Evolutionary conservation across 2,113 vertebrate species (phyloP), one percentile per base, ranked within the genome.

Genomic region (Salvator merianae): DNA sequence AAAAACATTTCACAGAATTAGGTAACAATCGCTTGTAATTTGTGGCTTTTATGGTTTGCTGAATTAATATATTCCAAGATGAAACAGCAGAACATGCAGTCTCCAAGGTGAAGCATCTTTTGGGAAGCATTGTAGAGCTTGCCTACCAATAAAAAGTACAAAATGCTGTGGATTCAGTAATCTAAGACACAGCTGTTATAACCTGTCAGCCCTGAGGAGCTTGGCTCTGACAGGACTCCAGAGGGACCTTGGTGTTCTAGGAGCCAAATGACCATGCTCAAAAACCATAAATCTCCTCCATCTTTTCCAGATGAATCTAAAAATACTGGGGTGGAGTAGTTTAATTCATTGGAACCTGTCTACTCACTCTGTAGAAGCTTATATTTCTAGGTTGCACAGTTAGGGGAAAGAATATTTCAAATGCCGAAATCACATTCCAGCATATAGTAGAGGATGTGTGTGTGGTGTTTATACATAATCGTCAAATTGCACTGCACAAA

Each of bases 351-450:
- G 28, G 80, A 82, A 9, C 30, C 63, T 84, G 30, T 55, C 66
- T 5, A 84, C 86, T 70, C 83, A 75, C 10, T 87, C 36, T 79
- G n/a, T 73, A 89, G 87, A 16, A 53, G 80, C 65, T 75, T 69
- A 14, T n/a, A 47, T 47, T 47, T 47, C 43, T 5, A 47, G 6
- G 10, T 2, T 47, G 43, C 10, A 47, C 43, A 47, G 43, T 47
- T 47, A 47, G 43, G 43, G 10, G 43, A 2, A 47, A 47, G 43
- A 47, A 47, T 47, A 47, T 47, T 47, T 47, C 43, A 47, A 47
- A 9, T 47, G 10, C 43, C 10, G 43, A 47, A 5, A 47, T 47
- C 10, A 5, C 43, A 47, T 7, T 47, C 43, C 43, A 47, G 43
- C 5, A 47, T 47, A 47, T 47, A 47, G 43, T 2, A 47, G 43